A percentile compares a stretch with the other conserved stretches of the same genome.
Conservation (phyloP, 2,113 vertebrate species). For the Petaurus breviceps region DNA sequence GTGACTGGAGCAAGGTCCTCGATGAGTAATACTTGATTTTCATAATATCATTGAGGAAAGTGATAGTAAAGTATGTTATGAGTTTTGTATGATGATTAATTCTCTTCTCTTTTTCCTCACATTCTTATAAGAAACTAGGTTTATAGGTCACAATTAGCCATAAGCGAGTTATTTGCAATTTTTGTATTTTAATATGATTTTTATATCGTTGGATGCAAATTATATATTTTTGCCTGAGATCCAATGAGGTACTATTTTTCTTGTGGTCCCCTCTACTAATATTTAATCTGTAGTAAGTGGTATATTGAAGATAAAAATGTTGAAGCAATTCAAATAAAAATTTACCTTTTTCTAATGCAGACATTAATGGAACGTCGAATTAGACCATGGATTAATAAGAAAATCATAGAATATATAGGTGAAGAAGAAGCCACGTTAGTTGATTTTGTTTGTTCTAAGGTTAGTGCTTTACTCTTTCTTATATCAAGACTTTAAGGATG, state of each 20-base stretch:
- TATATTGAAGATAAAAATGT: not conserved
- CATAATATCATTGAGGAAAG: not conserved
- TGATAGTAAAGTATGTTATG: not conserved
- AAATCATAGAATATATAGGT: constrained; percentile 99
- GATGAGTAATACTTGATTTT: not conserved
- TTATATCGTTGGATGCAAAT: not conserved
- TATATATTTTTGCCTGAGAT: constrained; percentile 33
- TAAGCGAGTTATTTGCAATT: not conserved
- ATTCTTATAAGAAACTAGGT: not conserved
- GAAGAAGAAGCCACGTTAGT: constrained; percentile 98
- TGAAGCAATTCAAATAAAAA: not conserved
- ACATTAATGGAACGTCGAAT: constrained; percentile 97
- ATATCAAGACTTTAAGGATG: not conserved
- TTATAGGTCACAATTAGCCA: not conserved
- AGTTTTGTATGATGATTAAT: not conserved
- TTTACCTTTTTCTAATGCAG: constrained; percentile 78
- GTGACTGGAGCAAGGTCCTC: not conserved
- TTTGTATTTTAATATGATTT: constrained; percentile 6
- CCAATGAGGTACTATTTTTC: not conserved
- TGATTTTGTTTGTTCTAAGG: constrained; percentile 99
- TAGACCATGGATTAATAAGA: constrained; percentile 99
- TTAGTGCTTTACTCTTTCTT: constrained; percentile 71
- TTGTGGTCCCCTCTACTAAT: not conserved
- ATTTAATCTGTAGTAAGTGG: not conserved
- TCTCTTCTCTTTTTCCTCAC: not conserved